phyloP scores from a whole-genome alignment of 2,797 vertebrate genomes.

The Psittacula derbiana region DNA sequence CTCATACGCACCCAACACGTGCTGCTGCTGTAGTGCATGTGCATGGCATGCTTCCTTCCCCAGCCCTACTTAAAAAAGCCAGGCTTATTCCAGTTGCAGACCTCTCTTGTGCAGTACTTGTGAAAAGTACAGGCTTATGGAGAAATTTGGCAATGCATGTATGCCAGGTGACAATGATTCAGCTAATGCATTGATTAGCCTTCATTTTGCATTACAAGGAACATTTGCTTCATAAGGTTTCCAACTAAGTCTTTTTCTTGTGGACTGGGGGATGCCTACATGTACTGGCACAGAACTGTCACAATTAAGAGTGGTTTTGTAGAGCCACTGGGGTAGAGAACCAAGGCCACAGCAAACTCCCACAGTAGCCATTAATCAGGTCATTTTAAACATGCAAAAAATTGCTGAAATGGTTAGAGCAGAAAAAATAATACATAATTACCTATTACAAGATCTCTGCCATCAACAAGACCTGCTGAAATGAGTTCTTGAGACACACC shows the following conservation, averaged over 20 bases:
- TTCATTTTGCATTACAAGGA: background rate
- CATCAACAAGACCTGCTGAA: constrained; percentile 95
- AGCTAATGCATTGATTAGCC: background rate
- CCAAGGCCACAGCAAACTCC: background rate
- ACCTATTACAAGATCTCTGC: constrained; percentile 98
- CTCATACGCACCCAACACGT: rapidly evolving
- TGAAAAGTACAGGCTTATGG: background rate
- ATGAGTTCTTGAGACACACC: constrained; percentile 98
- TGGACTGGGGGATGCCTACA: background rate
- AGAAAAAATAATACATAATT: background rate
- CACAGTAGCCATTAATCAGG: background rate
- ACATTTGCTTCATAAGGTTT: background rate
- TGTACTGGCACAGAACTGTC: background rate
- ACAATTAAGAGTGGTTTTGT: background rate
- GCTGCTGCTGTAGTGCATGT: background rate
- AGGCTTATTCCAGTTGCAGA: background rate
- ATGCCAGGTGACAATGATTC: background rate
- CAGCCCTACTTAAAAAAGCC: background rate
- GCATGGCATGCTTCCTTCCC: background rate
- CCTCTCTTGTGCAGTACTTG: background rate
- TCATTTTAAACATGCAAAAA: background rate
- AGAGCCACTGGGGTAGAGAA: background rate
- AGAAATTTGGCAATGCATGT: background rate
- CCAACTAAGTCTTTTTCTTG: background rate
- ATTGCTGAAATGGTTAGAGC: background rate